phyloP scores from a whole-genome alignment of 2,797 vertebrate genomes.

The Bovichtus diacanthus region DNA sequence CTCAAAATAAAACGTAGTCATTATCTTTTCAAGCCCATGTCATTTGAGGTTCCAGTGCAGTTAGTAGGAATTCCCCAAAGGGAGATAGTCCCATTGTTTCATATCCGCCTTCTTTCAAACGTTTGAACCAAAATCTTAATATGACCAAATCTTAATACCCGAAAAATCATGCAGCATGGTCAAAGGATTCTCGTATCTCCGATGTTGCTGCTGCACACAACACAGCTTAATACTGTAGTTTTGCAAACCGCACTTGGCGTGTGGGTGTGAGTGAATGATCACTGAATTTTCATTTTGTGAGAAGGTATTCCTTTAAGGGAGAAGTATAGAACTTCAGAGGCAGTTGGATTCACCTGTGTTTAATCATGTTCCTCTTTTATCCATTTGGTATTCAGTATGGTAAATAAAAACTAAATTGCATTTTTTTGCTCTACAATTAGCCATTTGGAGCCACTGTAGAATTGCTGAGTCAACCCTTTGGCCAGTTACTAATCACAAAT shows the following conservation, averaged over 20 bases:
- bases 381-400: not conserved
- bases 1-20: conserved; percentile 8
- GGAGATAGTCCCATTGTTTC: not conserved
- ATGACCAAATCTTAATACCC: not conserved
- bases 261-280: conserved; percentile 10
- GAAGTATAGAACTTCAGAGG: not conserved
- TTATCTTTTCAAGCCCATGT: not conserved
- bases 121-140: not conserved
- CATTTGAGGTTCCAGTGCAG: not conserved
- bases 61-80: not conserved
- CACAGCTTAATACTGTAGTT: not conserved
- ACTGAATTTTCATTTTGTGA: not conserved
- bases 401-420: not conserved
- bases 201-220: not conserved
- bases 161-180: not conserved
- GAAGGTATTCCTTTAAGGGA: not conserved
- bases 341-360: conserved; percentile 6
- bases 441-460: not conserved
- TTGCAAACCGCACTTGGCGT: not conserved
- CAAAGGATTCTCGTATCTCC: not conserved
- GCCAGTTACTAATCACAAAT: not conserved
- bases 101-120: not conserved
- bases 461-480: conserved; percentile 8
- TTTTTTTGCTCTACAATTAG: not conserved
- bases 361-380: conserved; percentile 4